Evolutionary conservation across 2,113 vertebrate genomes (phyloP), one percentile per base, ranked within the genome.

Genomic region (Ciconia maguari): DNA sequence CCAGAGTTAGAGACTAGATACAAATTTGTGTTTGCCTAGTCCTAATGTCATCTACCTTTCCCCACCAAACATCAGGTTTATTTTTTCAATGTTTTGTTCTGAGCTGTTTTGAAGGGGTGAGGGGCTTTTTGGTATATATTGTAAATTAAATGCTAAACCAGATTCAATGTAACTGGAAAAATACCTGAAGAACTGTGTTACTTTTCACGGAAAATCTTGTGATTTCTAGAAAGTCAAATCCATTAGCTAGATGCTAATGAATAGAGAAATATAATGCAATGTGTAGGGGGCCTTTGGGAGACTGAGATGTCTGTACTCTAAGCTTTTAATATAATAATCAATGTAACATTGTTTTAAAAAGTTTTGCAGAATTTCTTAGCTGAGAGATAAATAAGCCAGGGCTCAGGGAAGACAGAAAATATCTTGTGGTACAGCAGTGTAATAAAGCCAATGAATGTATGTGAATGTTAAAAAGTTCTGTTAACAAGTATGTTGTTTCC

Each of bases 71-170:
- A 1, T 3, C 38, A 7, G 8, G 4, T 17, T 93, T 84, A 38
- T 62, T 55, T 79, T 19, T 76, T 41, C 36, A 55, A 30, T 29
- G 26, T 25, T 88, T 91, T 83, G 18, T 38, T 57, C 48, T 44
- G 27, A 75, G 38, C 6, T 65, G 6, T 52, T 79, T 69, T 74
- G 20, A 90, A 89, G 9, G 6, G 6, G 2, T 83, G 7, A 38
- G 38, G 10, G 1, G 0, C 0, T 1, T 18, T 34, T 65, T 42
- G 3, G 19, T 84, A 27, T 81, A 34, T 57, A 62, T 10, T 58
- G 3, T 29, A 83, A 91, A 77, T 26, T 17, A 75, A 86, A 87
- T 51, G 13, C 11, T 78, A 64, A 74, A 65, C 3, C 9, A 9
- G 13, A 42, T 71, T 41, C 13, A 42, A n/a, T 60, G 26, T 60